These are phyloP conservation scores for Cephus rjabovi DNA, from an alignment of 2,888 invertebrate species.

Conservation along the genomic window DNA sequence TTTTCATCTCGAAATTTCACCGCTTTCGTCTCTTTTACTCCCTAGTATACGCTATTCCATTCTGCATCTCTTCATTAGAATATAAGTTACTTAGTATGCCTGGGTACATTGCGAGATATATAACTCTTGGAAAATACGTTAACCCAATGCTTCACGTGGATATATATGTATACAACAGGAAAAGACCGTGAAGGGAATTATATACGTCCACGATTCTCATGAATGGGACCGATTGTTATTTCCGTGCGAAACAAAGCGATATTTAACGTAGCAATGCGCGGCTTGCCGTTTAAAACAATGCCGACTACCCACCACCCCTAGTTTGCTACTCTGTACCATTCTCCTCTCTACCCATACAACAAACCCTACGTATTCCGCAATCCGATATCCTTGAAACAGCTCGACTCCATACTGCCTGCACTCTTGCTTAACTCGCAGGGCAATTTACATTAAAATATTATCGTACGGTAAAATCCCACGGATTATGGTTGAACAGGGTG, in stretches of 20 bases:
- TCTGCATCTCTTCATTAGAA: neutral
- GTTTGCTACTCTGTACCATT: neutral
- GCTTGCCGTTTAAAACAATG: constrained; percentile 43
- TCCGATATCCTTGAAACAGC: neutral
- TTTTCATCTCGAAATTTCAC: neutral
- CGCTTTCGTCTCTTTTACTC: neutral
- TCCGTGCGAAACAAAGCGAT: constrained; percentile 26
- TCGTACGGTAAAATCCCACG: neutral
- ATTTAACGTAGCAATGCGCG: constrained; percentile 28
- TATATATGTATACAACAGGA: neutral
- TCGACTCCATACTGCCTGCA: neutral
- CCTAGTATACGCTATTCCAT: neutral
- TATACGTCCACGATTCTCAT: neutral
- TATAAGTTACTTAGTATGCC: neutral
- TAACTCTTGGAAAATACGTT: neutral
- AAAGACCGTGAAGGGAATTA: neutral
- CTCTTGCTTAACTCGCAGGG: neutral
- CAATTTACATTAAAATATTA: constrained; percentile 5
- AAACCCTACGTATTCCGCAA: neutral
- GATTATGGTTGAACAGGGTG: neutral
- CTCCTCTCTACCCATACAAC: neutral
- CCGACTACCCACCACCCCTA: constrained; percentile 15
- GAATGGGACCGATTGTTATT: constrained; percentile 24
- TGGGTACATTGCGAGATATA: neutral
- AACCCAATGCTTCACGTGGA: neutral